Conservation (phyloP, 2,888 invertebrate species). For the Argynnis bischoffii region DNA sequence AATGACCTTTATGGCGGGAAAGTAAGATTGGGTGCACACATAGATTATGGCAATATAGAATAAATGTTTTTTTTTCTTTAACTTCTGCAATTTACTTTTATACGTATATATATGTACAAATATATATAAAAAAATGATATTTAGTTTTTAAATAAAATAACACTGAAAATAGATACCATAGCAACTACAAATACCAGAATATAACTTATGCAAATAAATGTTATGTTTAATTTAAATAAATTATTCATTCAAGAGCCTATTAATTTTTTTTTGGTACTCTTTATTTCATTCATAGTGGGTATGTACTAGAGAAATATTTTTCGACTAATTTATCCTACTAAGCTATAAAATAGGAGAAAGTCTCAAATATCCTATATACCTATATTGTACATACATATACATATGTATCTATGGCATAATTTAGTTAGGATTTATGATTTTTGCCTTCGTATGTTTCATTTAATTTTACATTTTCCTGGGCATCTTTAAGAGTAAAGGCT, state of each 20-base stretch:
- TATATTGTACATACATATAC: neutral
- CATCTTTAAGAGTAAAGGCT: slow-evolving; percentile 32
- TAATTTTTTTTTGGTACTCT: slow-evolving; percentile 13
- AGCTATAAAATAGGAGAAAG: neutral
- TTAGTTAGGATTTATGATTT: slow-evolving; percentile 2
- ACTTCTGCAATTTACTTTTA: neutral
- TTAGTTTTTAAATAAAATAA: neutral
- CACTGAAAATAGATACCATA: slow-evolving; percentile 5
- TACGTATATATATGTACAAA: neutral
- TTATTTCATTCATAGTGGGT: slow-evolving; percentile 5
- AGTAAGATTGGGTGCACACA: slow-evolving; percentile 49
- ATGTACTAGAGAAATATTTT: neutral
- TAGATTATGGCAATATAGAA: slow-evolving; percentile 34
- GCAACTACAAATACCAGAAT: slow-evolving; percentile 13
- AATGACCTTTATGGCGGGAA: slow-evolving; percentile 57
- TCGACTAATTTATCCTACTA: neutral
- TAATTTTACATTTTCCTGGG: slow-evolving; percentile 8
- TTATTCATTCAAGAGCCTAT: slow-evolving; percentile 15
- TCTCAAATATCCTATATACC: neutral
- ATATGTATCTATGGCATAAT: neutral
- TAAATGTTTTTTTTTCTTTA: neutral
- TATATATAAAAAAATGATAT: neutral
- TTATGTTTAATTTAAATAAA: slow-evolving; percentile 6
- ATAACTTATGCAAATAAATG: slow-evolving; percentile 10
- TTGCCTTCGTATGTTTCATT: neutral